Evolutionary conservation across 2,113 vertebrate species (phyloP).

Genomic region (Formicarius rufipectus): DNA sequence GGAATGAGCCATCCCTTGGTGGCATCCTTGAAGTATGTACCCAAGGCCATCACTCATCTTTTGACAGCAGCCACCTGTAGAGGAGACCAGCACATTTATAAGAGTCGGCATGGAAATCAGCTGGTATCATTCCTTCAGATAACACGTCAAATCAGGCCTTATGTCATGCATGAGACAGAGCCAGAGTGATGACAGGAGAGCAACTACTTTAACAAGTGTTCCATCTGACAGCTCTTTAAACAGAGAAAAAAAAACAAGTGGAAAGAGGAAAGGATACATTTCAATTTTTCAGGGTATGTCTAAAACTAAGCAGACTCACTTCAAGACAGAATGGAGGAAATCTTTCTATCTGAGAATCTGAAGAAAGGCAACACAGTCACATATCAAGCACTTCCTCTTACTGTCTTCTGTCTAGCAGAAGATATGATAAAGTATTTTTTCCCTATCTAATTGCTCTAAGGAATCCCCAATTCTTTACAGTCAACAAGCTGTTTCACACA

Average conservation of each 20-base stretch:
- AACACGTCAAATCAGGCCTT: neutral
- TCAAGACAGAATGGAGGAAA: neutral
- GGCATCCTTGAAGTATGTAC: neutral
- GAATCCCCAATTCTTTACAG: neutral
- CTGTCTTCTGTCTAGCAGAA: neutral
- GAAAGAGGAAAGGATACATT: neutral
- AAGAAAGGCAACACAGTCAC: neutral
- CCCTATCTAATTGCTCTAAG: neutral
- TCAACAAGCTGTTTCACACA: neutral
- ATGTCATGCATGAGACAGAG: neutral
- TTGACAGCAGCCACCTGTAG: neutral
- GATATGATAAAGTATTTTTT: neutral
- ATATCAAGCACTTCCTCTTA: neutral
- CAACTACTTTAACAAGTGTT: neutral
- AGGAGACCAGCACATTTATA: neutral
- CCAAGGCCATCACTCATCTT: neutral
- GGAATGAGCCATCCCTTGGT: neutral
- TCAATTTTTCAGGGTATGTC: neutral
- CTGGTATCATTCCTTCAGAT: accelerated
- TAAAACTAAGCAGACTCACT: neutral
- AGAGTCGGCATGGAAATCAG: neutral
- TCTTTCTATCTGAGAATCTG: neutral
- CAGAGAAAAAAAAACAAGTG: neutral
- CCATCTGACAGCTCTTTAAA: neutral
- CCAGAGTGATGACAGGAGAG: neutral